Evolutionary conservation across 2,113 vertebrate genomes (phyloP).

Genomic region (Bucco capensis): DNA sequence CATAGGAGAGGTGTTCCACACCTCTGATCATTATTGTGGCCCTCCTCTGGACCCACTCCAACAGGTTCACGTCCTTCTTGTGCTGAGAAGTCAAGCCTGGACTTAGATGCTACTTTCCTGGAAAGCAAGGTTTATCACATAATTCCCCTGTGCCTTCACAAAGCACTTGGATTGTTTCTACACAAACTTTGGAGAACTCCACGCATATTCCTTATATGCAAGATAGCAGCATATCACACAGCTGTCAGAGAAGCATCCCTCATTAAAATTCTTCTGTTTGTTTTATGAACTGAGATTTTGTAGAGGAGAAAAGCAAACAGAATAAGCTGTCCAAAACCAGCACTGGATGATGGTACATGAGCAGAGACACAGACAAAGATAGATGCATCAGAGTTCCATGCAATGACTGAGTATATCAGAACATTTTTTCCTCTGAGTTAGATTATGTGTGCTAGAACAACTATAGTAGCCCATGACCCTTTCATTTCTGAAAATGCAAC

Average conservation of each 20-base stretch:
- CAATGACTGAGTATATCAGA: background rate
- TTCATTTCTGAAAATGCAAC: background rate
- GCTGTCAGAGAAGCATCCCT: slow-evolving; percentile 21
- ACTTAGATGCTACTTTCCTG: background rate
- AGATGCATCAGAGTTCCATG: background rate
- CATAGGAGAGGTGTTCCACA: background rate
- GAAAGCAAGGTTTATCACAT: background rate
- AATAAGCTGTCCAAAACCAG: background rate
- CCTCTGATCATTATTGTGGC: background rate
- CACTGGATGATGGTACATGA: background rate
- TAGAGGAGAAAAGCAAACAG: background rate
- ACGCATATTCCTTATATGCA: background rate
- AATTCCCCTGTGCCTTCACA: background rate
- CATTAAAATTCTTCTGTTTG: slow-evolving; percentile 35
- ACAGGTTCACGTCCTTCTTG: background rate
- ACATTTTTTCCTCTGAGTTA: background rate
- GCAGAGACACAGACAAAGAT: background rate
- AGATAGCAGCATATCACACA: slow-evolving; percentile 43
- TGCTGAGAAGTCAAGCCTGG: background rate
- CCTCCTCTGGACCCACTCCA: background rate
- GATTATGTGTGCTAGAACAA: background rate
- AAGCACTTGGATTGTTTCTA: background rate
- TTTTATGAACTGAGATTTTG: slow-evolving; percentile 20
- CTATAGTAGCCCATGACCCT: background rate
- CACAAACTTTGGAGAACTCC: background rate